A percentile compares a stretch with the other conserved stretches of the same genome.
phyloP scores from a whole-genome alignment of 2,797 vertebrate genomes.

The Anguilla obscura region DNA sequence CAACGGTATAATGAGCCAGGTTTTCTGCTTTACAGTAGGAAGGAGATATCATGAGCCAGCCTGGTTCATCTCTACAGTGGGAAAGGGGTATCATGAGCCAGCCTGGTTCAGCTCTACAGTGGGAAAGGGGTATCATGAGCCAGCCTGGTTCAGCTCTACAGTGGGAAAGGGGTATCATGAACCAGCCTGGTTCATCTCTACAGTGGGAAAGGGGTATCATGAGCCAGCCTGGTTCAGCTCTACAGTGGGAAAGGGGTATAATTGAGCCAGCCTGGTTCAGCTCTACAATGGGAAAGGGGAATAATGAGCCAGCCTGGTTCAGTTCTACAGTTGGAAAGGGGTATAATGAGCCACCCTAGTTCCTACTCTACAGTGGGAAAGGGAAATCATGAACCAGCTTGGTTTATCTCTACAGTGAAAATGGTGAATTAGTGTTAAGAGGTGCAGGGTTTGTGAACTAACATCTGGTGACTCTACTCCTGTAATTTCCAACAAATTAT shows the following conservation, averaged over 20 bases:
- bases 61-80: background rate
- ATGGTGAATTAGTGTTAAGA: background rate
- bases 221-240: background rate
- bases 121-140: no score
- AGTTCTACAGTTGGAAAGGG: no score
- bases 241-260: background rate
- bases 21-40: background rate
- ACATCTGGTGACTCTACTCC: background rate
- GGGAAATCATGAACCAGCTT: background rate
- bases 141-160: background rate
- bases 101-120: background rate
- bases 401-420: background rate
- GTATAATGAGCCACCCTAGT: background rate
- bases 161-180: background rate
- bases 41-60: background rate
- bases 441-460: background rate
- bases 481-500: background rate
- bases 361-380: background rate
- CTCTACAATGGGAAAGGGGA: no score
- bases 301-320: no score
- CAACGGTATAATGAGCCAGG: background rate
- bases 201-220: background rate
- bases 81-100: background rate
- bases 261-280: background rate
- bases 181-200: background rate